These are phyloP conservation scores for Eupithecia subumbrata DNA, from an alignment of 2,888 invertebrate species.

Conservation along the genomic window DNA sequence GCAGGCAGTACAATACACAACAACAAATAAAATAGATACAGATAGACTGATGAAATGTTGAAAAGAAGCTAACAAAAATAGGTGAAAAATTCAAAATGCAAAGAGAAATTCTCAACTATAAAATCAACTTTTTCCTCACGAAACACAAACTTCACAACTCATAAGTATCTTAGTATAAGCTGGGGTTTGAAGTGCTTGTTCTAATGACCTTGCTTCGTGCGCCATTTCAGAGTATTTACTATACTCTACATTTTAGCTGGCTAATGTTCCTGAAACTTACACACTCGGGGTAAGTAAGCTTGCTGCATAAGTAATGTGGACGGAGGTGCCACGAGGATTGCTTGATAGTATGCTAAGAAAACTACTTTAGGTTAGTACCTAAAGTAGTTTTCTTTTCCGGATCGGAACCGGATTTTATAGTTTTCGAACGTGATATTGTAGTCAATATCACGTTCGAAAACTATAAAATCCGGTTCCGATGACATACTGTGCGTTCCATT, in stretches of 20 bases:
- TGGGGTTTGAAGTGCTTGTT: not conserved
- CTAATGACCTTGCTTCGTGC: conserved; percentile 1
- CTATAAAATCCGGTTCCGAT: not conserved
- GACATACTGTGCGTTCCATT: not conserved
- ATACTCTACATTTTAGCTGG: conserved; percentile 7
- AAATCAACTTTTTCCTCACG: not conserved
- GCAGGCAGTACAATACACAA: not conserved
- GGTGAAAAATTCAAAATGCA: not conserved
- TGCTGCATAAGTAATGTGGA: conserved; percentile 9
- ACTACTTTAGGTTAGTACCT: not conserved
- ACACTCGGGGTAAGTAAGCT: not conserved
- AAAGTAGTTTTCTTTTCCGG: no score
- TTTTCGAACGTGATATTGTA: no score
- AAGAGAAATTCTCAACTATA: not conserved
- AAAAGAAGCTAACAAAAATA: not conserved
- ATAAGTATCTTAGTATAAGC: not conserved
- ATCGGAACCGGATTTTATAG: no score
- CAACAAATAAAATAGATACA: not conserved
- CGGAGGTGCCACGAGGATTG: not conserved
- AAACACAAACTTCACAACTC: not conserved
- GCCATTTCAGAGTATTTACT: conserved; percentile 1
- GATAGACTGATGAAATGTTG: not conserved
- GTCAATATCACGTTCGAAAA: no score
- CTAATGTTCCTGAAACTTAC: conserved; percentile 9
- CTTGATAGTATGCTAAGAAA: not conserved